Evolutionary conservation across 2,888 invertebrate species (phyloP).

Genomic region (Cataglyphis albicans): DNA sequence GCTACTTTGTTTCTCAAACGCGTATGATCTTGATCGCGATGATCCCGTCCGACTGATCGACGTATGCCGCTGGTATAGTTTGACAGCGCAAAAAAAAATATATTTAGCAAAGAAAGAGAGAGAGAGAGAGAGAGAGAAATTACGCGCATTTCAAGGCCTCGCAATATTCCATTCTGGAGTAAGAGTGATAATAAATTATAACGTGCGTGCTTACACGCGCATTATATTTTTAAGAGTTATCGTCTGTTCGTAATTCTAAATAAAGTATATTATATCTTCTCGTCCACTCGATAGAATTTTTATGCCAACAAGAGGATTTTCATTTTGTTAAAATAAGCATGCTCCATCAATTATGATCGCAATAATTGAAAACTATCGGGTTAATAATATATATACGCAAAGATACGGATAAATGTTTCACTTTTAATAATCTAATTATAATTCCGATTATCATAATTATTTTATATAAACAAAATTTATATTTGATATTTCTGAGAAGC

Average conservation of each 20-base stretch:
- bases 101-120: background rate
- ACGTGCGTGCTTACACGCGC: background rate
- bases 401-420: background rate
- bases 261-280: slow-evolving; percentile 21
- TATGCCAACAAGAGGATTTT: slow-evolving; percentile 23
- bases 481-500: background rate
- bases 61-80: background rate
- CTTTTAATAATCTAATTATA: background rate
- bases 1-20: slow-evolving; percentile 67
- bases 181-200: slow-evolving; percentile 34
- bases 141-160: background rate
- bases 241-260: background rate
- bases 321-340: background rate
- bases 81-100: background rate
- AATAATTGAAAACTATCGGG: slow-evolving; percentile 11
- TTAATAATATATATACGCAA: background rate
- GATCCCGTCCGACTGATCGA: slow-evolving; percentile 43
- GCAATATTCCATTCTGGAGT: background rate
- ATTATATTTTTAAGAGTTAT: background rate
- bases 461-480: background rate
- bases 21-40: slow-evolving; percentile 23
- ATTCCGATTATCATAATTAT: background rate
- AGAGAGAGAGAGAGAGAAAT: background rate
- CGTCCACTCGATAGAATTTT: slow-evolving; percentile 13
- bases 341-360: background rate